Evolutionary conservation across 2,888 invertebrate species (phyloP).

Genomic region (Mactromeris polynyma): DNA sequence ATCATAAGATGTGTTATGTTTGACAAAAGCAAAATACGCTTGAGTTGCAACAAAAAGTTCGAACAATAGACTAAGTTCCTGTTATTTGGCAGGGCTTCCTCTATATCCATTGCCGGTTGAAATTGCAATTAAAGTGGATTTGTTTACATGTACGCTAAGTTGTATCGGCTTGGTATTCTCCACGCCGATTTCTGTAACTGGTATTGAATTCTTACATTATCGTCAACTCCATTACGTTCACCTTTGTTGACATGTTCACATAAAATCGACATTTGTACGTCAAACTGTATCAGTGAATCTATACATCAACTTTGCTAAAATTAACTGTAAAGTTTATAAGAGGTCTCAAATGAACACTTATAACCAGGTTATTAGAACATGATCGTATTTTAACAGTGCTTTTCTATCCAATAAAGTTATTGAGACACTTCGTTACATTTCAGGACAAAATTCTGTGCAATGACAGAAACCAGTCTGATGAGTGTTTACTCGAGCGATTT

Average conservation of each 20-base stretch:
- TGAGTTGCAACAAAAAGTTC: neutral
- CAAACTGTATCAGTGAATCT: neutral
- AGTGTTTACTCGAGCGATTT: too few relatives aligned
- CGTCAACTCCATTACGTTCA: neutral
- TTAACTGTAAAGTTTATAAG: too few relatives aligned
- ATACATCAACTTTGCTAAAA: too few relatives aligned
- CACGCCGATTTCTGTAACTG: neutral
- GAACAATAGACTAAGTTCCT: neutral
- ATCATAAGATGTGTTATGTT: neutral
- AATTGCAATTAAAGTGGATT: neutral
- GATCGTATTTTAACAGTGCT: too few relatives aligned
- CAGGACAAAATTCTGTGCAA: too few relatives aligned
- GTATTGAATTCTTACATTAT: neutral
- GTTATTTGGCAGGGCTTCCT: neutral
- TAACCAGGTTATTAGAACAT: too few relatives aligned
- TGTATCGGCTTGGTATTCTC: neutral
- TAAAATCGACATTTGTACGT: neutral
- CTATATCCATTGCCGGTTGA: neutral
- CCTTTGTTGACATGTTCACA: neutral
- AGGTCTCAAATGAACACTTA: too few relatives aligned
- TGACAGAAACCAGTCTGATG: too few relatives aligned
- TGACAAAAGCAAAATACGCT: neutral
- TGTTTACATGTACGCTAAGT: neutral
- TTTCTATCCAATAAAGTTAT: too few relatives aligned
- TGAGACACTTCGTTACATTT: too few relatives aligned